Percentiles rank a stretch among this genome's conserved stretches.
These are phyloP conservation scores for Lumbricus terrestris DNA, from an alignment of 2,888 invertebrate genomes.

Conservation along the genomic window DNA sequence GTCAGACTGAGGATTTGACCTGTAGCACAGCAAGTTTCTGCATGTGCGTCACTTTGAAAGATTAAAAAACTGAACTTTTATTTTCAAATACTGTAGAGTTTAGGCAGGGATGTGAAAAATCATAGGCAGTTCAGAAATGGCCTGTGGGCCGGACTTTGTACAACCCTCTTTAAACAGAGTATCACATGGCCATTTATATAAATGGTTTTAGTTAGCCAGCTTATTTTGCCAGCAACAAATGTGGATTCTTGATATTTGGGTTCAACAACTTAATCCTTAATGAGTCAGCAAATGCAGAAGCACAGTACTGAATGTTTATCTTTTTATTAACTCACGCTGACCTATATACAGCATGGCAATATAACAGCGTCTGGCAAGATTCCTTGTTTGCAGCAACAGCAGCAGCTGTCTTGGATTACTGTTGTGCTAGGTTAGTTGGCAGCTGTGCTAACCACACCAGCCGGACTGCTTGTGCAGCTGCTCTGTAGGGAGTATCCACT, in stretches of 20 bases:
- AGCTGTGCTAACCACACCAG: background rate
- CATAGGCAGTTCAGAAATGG: too few relatives aligned
- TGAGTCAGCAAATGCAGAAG: background rate
- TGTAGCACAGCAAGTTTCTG: too few relatives aligned
- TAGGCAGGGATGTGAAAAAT: too few relatives aligned
- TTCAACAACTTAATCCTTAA: background rate
- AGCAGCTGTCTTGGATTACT: background rate
- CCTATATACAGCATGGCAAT: background rate
- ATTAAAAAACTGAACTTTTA: too few relatives aligned
- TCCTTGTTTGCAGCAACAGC: background rate
- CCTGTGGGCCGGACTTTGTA: too few relatives aligned
- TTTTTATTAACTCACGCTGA: background rate
- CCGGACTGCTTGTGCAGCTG: background rate
- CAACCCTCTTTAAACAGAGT: background rate
- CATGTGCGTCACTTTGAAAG: too few relatives aligned
- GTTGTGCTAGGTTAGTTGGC: background rate
- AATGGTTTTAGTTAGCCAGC: background rate
- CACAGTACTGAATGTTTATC: background rate
- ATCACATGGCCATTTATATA: background rate
- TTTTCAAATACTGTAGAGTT: too few relatives aligned
- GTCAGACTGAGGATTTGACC: too few relatives aligned
- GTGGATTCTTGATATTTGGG: background rate
- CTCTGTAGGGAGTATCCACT: background rate
- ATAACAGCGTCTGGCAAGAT: background rate
- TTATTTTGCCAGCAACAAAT: background rate